These are phyloP conservation scores for Halichoeres trimaculatus DNA, from an alignment of 2,113 vertebrate species.

Conservation along the genomic window DNA sequence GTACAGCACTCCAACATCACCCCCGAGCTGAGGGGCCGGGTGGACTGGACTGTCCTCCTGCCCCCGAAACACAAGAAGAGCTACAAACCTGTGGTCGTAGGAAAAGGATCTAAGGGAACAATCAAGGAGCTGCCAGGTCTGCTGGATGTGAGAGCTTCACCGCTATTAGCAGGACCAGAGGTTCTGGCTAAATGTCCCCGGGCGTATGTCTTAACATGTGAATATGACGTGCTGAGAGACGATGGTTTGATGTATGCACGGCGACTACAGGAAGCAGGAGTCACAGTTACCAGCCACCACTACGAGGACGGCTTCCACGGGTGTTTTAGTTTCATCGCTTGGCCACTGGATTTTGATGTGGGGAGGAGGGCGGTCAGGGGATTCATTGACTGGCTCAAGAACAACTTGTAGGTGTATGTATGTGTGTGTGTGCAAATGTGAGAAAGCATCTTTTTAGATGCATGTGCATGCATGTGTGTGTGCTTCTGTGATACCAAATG, in stretches of 20 bases:
- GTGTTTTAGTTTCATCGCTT: conserved; percentile 88
- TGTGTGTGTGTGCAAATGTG: neutral
- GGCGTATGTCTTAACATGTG: conserved; percentile 91
- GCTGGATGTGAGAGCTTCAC: conserved; percentile 87
- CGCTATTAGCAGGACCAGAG: conserved; percentile 86
- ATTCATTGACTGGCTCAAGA: conserved; percentile 90
- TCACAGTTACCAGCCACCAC: conserved; percentile 88
- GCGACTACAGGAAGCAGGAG: conserved; percentile 87
- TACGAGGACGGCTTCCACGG: conserved; percentile 93
- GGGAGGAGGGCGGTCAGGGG: conserved; percentile 84
- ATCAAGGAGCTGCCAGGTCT: conserved; percentile 83
- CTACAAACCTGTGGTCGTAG: conserved; percentile 81
- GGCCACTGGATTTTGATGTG: conserved; percentile 88
- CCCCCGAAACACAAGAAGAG: conserved; percentile 81
- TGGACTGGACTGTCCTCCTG: conserved; percentile 90
- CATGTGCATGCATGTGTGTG: conserved; percentile 1
- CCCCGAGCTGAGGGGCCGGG: conserved; percentile 78
- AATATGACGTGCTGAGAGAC: conserved; percentile 92
- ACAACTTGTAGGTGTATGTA: conserved; percentile 84
- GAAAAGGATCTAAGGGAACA: conserved; percentile 75
- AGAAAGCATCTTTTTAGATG: neutral
- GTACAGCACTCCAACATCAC: conserved; percentile 74
- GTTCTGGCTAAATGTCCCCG: conserved; percentile 85
- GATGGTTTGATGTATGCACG: conserved; percentile 92
- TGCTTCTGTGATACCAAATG: conserved; percentile 15